Conservation (phyloP, 1,140 invertebrate species). For the Zeugodacus cucurbitae region DNA sequence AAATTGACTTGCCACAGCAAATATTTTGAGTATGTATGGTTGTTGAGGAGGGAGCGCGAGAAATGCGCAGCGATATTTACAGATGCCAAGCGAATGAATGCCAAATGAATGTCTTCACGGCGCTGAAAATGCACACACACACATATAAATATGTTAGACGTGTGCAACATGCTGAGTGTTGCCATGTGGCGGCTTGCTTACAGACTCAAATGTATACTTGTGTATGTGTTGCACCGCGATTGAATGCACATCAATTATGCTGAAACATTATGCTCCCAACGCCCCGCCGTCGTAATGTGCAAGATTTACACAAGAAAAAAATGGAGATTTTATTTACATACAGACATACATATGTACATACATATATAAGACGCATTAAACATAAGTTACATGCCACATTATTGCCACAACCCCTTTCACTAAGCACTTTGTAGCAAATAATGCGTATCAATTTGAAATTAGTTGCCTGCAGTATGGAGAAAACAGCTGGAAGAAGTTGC, state of each 20-base stretch:
- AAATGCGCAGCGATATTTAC: neutral
- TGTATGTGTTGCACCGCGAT: neutral
- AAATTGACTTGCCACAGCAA: slow-evolving; percentile 35
- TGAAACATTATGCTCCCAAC: neutral
- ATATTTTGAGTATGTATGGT: neutral
- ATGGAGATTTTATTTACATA: neutral
- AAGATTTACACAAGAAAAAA: neutral
- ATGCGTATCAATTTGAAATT: slow-evolving; percentile 18
- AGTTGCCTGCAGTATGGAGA: slow-evolving; percentile 1
- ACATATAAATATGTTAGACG: too few species aligned
- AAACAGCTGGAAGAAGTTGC: slow-evolving; percentile 26
- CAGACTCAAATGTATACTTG: neutral
- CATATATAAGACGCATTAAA: neutral
- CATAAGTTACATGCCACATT: slow-evolving; percentile 28
- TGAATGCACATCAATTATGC: slow-evolving; percentile 21
- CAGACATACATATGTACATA: neutral
- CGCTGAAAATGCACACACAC: neutral
- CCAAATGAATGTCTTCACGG: neutral
- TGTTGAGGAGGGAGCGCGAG: neutral
- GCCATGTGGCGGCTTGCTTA: neutral
- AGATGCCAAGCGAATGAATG: neutral
- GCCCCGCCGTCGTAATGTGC: neutral
- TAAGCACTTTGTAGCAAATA: slow-evolving; percentile 28
- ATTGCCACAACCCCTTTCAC: slow-evolving; percentile 24
- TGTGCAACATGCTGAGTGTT: neutral